Base-by-base conservation (phyloP, 2,113 vertebrate species). In the Himantopus leucocephalus region DNA sequence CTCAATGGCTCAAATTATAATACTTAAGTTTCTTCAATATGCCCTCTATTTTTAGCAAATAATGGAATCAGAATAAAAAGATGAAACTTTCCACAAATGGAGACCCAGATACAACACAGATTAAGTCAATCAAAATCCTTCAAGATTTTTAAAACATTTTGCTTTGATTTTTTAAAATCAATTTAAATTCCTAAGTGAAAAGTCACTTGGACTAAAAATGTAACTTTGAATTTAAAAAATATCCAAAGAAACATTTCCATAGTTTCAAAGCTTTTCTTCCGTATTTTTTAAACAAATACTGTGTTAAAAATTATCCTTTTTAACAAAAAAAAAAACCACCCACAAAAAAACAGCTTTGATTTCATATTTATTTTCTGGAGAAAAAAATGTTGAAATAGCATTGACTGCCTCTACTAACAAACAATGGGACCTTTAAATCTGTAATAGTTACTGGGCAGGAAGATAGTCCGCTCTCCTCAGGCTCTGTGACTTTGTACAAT, bases 111-210 rank as follows among this genome's bases (percentile, higher is more conserved):
- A 96, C 77, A 97, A 96, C 93, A 96, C 21, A 93, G 84, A 96
- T 96, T 97, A 96, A 97, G 87, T 96, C 92, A 94, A 96, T 95
- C 92, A 96, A 95, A 97, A 93, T 82, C 66, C 53, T 96, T 91
- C 84, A 78, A 68, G 70, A 91, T 94, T 90, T 92, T 94, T 96
- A 58, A 79, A 95, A 95, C 74, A 97, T 82, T 96, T 78, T 21
- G 3, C 73, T 96, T 91, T 18, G 14, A 52, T 72, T 87, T 93
- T 84, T 85, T 22, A 0, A 92, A 91, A 94, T 79, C 30, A 76
- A 79, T 96, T 93, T 85, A 91, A 91, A 95, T 75, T 85, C 66
- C 30, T 82, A 91, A 87, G 47, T 76, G 48, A 95, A 96, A 94
- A 94, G 87, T 53, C 74, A 68, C 52, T 96, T 88, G 48, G n/a